Percentiles rank a stretch among this genome's conserved stretches.
These are phyloP conservation scores for Abramis brama DNA, from an alignment of 2,113 vertebrate genomes.

Conservation along the genomic window DNA sequence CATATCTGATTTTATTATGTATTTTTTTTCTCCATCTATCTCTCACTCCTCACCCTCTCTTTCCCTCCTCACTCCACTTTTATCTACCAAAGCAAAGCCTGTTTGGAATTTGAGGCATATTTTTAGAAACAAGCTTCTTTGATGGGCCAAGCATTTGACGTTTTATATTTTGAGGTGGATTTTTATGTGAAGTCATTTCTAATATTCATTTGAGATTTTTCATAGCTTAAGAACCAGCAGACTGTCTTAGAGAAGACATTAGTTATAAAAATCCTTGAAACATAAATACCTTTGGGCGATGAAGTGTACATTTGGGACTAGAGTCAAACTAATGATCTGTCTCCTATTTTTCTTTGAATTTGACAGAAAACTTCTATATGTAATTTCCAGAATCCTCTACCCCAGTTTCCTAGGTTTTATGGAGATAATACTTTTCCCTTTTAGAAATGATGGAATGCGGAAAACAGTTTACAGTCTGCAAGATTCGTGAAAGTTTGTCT, in stretches of 20 bases:
- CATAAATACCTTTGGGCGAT: neutral
- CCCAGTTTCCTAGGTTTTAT: neutral
- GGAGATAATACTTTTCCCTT: neutral
- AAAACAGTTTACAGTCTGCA: neutral
- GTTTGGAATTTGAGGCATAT: constrained; percentile 40
- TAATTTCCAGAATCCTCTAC: neutral
- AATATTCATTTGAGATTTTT: neutral
- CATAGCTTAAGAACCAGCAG: neutral
- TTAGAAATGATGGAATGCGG: constrained; percentile 1
- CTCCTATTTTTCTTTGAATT: neutral
- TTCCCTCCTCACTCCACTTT: neutral
- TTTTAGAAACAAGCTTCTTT: constrained; percentile 22
- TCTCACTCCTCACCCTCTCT: neutral
- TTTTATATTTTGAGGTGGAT: neutral
- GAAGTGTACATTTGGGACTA: neutral
- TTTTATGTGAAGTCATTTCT: neutral
- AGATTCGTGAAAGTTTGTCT: neutral
- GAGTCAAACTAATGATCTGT: constrained; percentile 1
- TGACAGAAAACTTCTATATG: neutral
- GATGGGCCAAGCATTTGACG: neutral
- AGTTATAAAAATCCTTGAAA: neutral
- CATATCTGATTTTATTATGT: neutral
- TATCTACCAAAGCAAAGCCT: constrained; percentile 11
- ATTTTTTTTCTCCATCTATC: neutral
- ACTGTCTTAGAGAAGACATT: neutral